Evolutionary conservation across 2,888 invertebrate species (phyloP), one percentile per base, ranked within the genome.

Genomic region (Caenorhabditis sp.): DNA sequence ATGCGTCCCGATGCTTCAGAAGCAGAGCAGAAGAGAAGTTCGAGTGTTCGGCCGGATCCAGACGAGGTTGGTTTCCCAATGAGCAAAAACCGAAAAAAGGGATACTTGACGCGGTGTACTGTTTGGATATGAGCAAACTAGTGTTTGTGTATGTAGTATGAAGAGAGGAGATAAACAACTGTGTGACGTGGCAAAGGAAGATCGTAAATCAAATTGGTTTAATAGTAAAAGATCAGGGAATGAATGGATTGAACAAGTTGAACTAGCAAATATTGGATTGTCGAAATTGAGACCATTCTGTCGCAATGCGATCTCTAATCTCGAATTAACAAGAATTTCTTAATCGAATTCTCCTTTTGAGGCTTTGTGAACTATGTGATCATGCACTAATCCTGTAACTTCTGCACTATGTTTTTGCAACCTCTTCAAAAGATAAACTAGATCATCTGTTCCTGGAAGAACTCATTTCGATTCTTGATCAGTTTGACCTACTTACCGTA

Each of bases 11-110:
- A 70, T 19, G 64, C 82, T 31, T 72, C 82, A 2, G 82, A 66
- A 72, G 58, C 54, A 1, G 77, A 83, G 28, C 31, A 44, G 35
- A 80, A 74, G 51, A 58, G 72, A 72, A 72, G 72, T 38, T 28
- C 59, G 0, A 85, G 82, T 44, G 61, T 61, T 31, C 51, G 74
- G 41, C 72, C 70, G 49, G 85, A 85, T 75, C 75, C 85, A 59
- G 85, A 85, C 76, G 85, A 85, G 70, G 85, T 82, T 19, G 22
- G 80, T 31, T 54, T 31, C 58, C 63, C 56, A 73, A 68, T 56
- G 76, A 63, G 41, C 74, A 56, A 64, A 56, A 70, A 70, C 44
- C 58, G 41, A 19, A 22, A 41, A 7, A 70, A 19, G 22, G 24
- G 14, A 63, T 75, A 58, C 66, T 75, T 66, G 75, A 58, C 75